phyloP scores from a whole-genome alignment of 2,113 vertebrate genomes.

The Corvus hawaiiensis region DNA sequence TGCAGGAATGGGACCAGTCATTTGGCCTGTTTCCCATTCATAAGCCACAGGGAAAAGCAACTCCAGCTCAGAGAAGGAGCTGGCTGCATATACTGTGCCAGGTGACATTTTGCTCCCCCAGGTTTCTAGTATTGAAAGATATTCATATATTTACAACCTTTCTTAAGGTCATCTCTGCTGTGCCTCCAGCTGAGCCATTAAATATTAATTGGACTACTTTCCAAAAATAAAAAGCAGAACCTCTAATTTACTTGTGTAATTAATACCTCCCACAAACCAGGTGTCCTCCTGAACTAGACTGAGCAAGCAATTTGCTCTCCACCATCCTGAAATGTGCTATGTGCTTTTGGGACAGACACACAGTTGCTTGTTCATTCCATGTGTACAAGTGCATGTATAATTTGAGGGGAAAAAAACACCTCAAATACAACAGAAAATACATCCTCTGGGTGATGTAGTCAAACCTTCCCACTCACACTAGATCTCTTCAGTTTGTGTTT shows the following conservation, averaged over 20 bases:
- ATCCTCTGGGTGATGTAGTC: background rate
- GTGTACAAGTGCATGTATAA: background rate
- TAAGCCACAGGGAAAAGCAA: background rate
- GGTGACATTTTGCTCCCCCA: constrained; percentile 24
- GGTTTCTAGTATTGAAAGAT: background rate
- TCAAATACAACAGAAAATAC: background rate
- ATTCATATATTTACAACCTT: constrained; percentile 30
- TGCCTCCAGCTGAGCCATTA: constrained; percentile 45
- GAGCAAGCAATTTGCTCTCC: background rate
- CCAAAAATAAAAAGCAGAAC: constrained; percentile 47
- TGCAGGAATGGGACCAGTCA: background rate
- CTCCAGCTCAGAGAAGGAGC: background rate
- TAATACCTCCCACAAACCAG: constrained; percentile 45
- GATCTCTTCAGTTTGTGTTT: background rate
- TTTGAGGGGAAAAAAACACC: accelerated
- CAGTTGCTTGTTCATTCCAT: background rate
- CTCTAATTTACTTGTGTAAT: constrained; percentile 46
- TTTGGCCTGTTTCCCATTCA: background rate
- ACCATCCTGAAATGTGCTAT: background rate
- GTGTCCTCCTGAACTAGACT: constrained; percentile 3
- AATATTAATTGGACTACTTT: constrained; percentile 55
- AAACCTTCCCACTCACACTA: background rate
- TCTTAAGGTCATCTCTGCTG: constrained; percentile 57
- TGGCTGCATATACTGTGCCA: background rate
- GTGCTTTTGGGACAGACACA: background rate